phyloP scores from a whole-genome alignment of 2,888 invertebrate species.

The Pachliopta kotzebuea region DNA sequence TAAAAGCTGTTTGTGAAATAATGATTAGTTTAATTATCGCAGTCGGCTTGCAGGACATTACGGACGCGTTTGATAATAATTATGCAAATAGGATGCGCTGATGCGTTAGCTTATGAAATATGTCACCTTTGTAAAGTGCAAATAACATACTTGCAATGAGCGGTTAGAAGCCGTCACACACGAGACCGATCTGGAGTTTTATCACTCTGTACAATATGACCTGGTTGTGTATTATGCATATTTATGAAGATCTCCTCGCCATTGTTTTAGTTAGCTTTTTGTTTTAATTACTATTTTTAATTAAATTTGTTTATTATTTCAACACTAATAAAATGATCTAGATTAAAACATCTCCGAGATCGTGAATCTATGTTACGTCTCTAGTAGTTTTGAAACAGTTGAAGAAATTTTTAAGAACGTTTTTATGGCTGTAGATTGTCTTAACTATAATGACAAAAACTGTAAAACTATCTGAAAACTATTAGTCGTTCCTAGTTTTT shows the following conservation, averaged over 20 bases:
- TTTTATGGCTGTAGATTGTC: too few relatives aligned
- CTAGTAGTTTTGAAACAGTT: too few relatives aligned
- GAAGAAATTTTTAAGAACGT: too few relatives aligned
- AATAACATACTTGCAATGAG: constrained; percentile 40
- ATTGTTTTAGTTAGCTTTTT: too few relatives aligned
- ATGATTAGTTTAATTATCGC: constrained; percentile 52
- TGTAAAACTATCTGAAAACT: too few relatives aligned
- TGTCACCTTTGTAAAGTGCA: constrained; percentile 43
- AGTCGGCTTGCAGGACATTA: constrained; percentile 39
- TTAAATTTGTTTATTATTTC: too few relatives aligned
- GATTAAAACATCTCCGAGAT: too few relatives aligned
- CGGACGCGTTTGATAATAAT: constrained; percentile 51
- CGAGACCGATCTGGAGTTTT: constrained; percentile 31
- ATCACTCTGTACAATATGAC: constrained; percentile 12
- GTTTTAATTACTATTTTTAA: too few relatives aligned
- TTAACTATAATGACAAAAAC: too few relatives aligned
- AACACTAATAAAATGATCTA: too few relatives aligned
- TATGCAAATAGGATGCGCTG: constrained; percentile 59
- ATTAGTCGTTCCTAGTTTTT: too few relatives aligned
- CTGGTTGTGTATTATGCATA: constrained; percentile 1
- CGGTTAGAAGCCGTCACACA: constrained; percentile 35
- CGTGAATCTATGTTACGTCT: too few relatives aligned
- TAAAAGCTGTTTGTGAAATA: constrained; percentile 46
- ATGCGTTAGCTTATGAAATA: constrained; percentile 48
- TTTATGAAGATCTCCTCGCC: background rate